Evolutionary conservation across 2,113 vertebrate genomes (phyloP).

Genomic region (Setophaga petechia): DNA sequence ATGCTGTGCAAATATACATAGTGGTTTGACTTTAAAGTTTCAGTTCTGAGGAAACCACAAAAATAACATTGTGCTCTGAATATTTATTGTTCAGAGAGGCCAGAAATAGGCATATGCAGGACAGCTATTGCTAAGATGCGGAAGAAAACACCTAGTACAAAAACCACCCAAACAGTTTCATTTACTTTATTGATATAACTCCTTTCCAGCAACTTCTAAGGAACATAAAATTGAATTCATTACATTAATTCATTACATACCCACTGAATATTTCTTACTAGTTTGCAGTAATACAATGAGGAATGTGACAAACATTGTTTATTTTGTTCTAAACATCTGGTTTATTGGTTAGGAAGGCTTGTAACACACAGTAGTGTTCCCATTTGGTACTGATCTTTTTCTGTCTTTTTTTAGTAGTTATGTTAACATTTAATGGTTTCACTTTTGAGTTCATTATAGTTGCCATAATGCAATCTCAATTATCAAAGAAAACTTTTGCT

Average conservation of each 20-base stretch:
- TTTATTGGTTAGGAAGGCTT: background rate
- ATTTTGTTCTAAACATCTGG: background rate
- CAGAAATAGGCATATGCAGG: background rate
- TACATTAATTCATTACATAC: background rate
- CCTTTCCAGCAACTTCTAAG: background rate
- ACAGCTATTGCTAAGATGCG: background rate
- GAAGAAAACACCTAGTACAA: background rate
- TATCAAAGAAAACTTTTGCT: background rate
- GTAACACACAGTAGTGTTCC: background rate
- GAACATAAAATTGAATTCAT: background rate
- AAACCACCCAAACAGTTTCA: background rate
- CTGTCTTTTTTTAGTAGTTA: background rate
- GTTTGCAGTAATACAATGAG: background rate
- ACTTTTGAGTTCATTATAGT: background rate
- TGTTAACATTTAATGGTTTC: background rate
- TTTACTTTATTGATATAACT: background rate
- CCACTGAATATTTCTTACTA: background rate
- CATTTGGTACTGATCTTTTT: background rate
- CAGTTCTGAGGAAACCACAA: background rate
- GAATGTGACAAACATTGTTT: background rate
- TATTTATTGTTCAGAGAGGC: background rate
- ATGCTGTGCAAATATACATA: background rate
- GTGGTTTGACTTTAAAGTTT: background rate
- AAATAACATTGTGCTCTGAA: background rate
- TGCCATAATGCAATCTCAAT: background rate